Evolutionary conservation across 2,113 vertebrate genomes (phyloP).

Genomic region (Lontra canadensis): DNA sequence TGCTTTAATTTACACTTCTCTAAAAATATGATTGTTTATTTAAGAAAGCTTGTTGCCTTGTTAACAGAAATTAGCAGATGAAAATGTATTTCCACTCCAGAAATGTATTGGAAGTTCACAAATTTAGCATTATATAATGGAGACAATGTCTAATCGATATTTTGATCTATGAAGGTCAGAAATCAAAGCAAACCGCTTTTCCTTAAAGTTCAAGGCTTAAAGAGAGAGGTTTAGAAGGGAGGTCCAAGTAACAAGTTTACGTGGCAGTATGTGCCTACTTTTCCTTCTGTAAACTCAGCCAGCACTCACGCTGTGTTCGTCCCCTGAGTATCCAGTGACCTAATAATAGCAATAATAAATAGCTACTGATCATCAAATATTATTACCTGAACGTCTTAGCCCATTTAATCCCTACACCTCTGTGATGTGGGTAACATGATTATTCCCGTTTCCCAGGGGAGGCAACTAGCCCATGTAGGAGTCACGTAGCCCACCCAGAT

Average conservation of each 20-base stretch:
- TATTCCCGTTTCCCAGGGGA: neutral
- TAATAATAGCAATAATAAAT: neutral
- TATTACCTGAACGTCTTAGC: neutral
- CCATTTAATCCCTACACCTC: neutral
- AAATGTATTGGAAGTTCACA: neutral
- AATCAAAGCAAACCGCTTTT: neutral
- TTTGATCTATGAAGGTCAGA: neutral
- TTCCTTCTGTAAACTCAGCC: neutral
- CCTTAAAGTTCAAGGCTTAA: neutral
- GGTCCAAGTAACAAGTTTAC: neutral
- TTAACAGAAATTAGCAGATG: slow-evolving; percentile 38
- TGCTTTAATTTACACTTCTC: neutral
- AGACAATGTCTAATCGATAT: neutral
- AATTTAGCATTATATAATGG: neutral
- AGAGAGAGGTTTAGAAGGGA: neutral
- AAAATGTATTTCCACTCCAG: neutral
- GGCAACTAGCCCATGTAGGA: neutral
- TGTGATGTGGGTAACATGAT: neutral
- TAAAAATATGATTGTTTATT: slow-evolving; percentile 29
- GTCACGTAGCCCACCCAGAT: neutral
- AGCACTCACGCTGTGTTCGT: neutral
- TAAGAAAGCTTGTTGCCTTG: slow-evolving; percentile 24
- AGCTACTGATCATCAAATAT: neutral
- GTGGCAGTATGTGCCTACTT: neutral
- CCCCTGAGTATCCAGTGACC: neutral